Evolutionary conservation across 2,113 vertebrate genomes (phyloP).

Genomic region (Neotoma lepida): DNA sequence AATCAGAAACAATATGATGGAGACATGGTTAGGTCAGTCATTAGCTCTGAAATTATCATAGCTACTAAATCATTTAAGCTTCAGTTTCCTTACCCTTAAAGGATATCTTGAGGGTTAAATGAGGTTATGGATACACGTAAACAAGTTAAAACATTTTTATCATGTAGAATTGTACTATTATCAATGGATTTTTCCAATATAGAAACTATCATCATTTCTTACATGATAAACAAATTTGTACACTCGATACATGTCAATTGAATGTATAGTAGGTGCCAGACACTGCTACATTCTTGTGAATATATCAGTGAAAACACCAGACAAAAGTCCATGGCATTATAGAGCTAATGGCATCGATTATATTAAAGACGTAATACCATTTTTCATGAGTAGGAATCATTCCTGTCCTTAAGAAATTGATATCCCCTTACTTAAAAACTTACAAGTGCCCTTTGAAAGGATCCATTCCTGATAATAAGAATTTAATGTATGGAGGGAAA

Average conservation of each 20-base stretch:
- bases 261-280: neutral
- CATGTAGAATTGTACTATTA: slow-evolving; percentile 32
- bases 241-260: neutral
- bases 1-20: slow-evolving; percentile 13
- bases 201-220: slow-evolving; percentile 40
- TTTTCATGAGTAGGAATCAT: slow-evolving; percentile 37
- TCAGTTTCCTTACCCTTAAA: neutral
- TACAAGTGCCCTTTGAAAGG: slow-evolving; percentile 35
- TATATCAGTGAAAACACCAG: neutral
- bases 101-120: neutral
- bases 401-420: neutral
- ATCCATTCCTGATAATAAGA: neutral
- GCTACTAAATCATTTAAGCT: neutral
- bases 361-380: slow-evolving; percentile 1
- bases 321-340: slow-evolving; percentile 26
- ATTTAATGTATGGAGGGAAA: neutral
- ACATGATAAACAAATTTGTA: slow-evolving; percentile 37
- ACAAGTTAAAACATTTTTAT: slow-evolving; percentile 40
- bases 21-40: neutral
- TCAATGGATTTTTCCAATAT: slow-evolving; percentile 25
- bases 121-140: neutral
- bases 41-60: neutral
- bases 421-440: slow-evolving; percentile 41
- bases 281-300: neutral
- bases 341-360: neutral